Percentiles rank a stretch among this genome's conserved stretches.
Evolutionary conservation across 2,113 vertebrate species (phyloP).

Genomic region (Brevimyrus niger): DNA sequence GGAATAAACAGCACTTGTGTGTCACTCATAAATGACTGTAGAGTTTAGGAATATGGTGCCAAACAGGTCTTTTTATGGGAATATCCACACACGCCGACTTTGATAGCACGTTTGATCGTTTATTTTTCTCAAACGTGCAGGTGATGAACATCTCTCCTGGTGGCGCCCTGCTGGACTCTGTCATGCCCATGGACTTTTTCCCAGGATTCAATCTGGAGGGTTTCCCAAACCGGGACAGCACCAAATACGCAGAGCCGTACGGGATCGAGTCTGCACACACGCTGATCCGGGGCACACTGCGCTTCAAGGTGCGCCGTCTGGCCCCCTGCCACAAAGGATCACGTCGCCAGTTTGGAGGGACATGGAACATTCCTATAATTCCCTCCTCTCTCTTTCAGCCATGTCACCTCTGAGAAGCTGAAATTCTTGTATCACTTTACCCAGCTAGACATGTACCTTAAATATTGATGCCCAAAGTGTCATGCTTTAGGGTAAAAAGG

Average conservation of each 20-base stretch:
- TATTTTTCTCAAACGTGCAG: slow-evolving; percentile 28
- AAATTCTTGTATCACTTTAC: not conserved
- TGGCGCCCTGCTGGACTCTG: slow-evolving; percentile 70
- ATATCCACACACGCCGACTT: not conserved
- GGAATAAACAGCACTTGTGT: not conserved
- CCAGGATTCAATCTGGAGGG: slow-evolving; percentile 90
- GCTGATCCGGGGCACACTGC: slow-evolving; percentile 82
- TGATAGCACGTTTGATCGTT: not conserved
- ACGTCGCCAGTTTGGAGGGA: not conserved
- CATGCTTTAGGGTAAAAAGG: not conserved
- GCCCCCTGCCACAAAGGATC: not conserved
- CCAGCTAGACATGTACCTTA: not conserved
- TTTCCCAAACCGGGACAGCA: slow-evolving; percentile 92
- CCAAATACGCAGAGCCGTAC: slow-evolving; percentile 75
- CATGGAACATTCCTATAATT: not conserved
- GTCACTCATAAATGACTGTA: not conserved
- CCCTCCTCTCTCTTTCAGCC: not conserved
- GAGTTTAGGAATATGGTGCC: not conserved
- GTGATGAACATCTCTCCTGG: slow-evolving; percentile 68
- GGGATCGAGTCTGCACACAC: slow-evolving; percentile 83
- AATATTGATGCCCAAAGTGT: not conserved
- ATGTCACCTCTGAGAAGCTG: not conserved
- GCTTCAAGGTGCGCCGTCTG: slow-evolving; percentile 65
- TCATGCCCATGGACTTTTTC: slow-evolving; percentile 74
- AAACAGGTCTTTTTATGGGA: not conserved